Evolutionary conservation across 1,140 invertebrate species (phyloP).

Genomic region (Drosophila triauraria): DNA sequence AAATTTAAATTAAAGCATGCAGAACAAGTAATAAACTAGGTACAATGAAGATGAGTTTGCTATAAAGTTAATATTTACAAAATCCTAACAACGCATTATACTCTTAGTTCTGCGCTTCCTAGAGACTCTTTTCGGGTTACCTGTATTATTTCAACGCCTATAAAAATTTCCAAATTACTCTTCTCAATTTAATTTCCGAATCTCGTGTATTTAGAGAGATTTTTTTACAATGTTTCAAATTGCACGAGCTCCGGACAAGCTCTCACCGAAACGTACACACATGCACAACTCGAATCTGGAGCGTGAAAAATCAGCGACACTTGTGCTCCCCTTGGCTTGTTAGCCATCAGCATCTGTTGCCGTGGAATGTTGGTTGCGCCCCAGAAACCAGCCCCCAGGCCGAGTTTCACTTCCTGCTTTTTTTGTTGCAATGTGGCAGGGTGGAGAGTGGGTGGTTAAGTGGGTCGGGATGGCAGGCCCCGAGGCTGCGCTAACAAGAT

Average conservation of each 20-base stretch:
- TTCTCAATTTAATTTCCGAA: background rate
- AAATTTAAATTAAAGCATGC: no score
- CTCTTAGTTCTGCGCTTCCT: no score
- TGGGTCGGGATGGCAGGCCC: background rate
- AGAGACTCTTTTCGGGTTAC: no score
- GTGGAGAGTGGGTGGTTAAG: background rate
- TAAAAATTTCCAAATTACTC: background rate
- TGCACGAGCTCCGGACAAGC: background rate
- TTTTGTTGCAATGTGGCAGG: constrained; percentile 19
- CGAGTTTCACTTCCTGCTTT: constrained; percentile 39
- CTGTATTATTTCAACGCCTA: background rate
- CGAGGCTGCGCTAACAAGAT: constrained; percentile 72
- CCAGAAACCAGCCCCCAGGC: constrained; percentile 38
- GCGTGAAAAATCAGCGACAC: constrained; percentile 76
- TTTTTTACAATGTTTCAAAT: constrained; percentile 12
- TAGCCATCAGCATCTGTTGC: constrained; percentile 65
- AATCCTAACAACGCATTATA: no score
- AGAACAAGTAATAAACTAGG: no score
- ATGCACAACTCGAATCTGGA: constrained; percentile 50
- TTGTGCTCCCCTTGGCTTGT: constrained; percentile 65
- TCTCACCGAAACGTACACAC: constrained; percentile 15
- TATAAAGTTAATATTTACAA: no score
- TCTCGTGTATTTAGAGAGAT: background rate
- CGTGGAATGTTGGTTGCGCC: constrained; percentile 36
- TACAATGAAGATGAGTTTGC: no score